Base-by-base conservation (phyloP, 2,113 vertebrate species). In the Syngnathus typhle region DNA sequence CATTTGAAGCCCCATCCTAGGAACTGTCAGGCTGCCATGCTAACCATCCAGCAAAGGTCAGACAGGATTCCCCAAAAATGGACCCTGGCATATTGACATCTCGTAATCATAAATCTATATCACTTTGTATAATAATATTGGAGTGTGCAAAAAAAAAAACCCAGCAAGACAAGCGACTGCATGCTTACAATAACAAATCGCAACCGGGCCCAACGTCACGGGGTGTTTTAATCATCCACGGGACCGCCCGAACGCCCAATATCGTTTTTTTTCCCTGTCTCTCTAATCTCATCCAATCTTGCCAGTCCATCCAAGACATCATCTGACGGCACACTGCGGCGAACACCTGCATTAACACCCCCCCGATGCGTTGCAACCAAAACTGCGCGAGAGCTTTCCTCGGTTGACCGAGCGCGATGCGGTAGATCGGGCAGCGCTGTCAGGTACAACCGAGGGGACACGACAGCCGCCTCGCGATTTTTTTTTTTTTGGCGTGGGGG, bases 381-480 rank as follows among this genome's bases (percentile, higher is more conserved):
- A 49, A 65, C 63, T 51, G 27, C 32, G 46, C 37, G 44, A 44
- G 32, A 37, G 63, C 46, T 13, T 51, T 27, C 63, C 16, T 51
- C 32, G 15, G 47, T 46, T 65, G 18, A 62, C 37, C 39, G 73
- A 11, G 21, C 74, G 60, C 54, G 81, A 73, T 77, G 82, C 85
- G 70, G 65, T 74, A 68, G 64, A 71, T 67, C 76, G 70, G 38
- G 55, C 73, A 54, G 64, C 75, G 3, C 52, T 75, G 75, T 74
- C 73, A 62, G 74, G 70, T 11, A 60, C 51, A 78, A 71, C 70
- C 39, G 72, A 64, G 74, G 51, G n/a, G 69, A 32, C 58, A 72
- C 76, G 79, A 78, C 79, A 74, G 79, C 52, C 39, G 55, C 43
- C 19, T 38, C 49, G 6, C 13, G 51, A 55, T 60, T 60, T 60